Base-by-base conservation (phyloP, 2,113 vertebrate species). In the Cochlearius cochlearius region DNA sequence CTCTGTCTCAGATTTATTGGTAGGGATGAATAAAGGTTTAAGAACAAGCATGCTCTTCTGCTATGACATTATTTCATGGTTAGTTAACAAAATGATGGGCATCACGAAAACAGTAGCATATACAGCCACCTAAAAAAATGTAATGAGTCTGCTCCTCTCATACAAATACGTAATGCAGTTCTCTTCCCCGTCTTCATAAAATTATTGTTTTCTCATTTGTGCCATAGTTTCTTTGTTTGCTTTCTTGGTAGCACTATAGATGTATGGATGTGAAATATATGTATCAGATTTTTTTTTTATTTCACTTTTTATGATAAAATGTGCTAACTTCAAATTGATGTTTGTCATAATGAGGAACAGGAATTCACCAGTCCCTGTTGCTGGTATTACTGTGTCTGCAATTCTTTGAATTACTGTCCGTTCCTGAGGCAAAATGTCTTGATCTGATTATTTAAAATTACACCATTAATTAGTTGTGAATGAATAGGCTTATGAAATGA, bases 371-470 rank as follows among this genome's bases (percentile, higher is more conserved):
- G 25, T 67, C 27, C 18, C 26, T 52, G 4, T 27, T 62, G 15
- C 26, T 64, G 19, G 14, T 34, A 16, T 68, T 91, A 77, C 15
- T 49, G 21, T 47, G 26, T 43, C 59, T 85, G 41, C 27, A 91
- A 55, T 86, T 86, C 41, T 68, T 91, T 68, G 53, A 74, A 87
- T 83, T 73, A 14, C 32, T 53, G 17, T 81, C 49, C 15, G 3
- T 59, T 94, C 73, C 80, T 77, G 10, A 60, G 47, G 91, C 55
- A 93, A 94, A 86, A 89, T 55, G 8, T 74, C 58, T 50, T 83
- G 77, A 93, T 84, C 29, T 76, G 62, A 83, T 80, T 83, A 83
- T 88, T 95, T 75, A 63, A 93, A 95, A 86, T 87, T 58, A 66
- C 11, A 11, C 73, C 49, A 93, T 75, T 82, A 71, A 78, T 92